These are phyloP conservation scores for Rhinolophus sinicus DNA, from an alignment of 2,113 vertebrate genomes.

Conservation along the genomic window DNA sequence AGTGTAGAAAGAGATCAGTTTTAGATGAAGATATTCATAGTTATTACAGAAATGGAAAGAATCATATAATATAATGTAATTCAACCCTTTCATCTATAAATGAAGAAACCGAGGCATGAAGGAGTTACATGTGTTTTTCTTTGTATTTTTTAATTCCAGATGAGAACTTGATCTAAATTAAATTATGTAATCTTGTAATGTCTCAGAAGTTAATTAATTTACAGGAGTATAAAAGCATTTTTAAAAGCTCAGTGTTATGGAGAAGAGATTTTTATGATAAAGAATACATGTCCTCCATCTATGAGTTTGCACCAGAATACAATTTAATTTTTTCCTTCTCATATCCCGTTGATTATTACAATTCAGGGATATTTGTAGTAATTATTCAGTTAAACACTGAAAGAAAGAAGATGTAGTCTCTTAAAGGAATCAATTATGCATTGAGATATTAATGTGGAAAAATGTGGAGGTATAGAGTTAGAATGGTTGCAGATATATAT, in stretches of 20 bases:
- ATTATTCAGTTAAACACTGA: not conserved
- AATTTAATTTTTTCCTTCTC: not conserved
- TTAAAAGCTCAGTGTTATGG: not conserved
- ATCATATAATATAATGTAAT: not conserved
- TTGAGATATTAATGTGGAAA: not conserved
- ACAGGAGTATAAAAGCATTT: not conserved
- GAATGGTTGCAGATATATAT: not conserved
- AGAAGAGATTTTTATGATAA: not conserved
- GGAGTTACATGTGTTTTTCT: not conserved
- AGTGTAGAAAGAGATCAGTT: not conserved
- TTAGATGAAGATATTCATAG: not conserved
- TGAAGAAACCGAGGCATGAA: not conserved
- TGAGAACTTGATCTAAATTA: not conserved
- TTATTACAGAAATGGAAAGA: not conserved
- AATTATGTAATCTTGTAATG: not conserved
- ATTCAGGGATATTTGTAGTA: not conserved
- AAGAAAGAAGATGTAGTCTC: not conserved
- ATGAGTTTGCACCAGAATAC: not conserved
- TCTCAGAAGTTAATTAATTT: not conserved
- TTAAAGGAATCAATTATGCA: not conserved
- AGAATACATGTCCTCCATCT: not conserved
- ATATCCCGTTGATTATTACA: not conserved
- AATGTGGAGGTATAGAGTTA: not conserved
- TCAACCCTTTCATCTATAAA: not conserved
- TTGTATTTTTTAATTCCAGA: not conserved